phyloP scores from a whole-genome alignment of 2,888 invertebrate species.

The Cephus sareptanus region DNA sequence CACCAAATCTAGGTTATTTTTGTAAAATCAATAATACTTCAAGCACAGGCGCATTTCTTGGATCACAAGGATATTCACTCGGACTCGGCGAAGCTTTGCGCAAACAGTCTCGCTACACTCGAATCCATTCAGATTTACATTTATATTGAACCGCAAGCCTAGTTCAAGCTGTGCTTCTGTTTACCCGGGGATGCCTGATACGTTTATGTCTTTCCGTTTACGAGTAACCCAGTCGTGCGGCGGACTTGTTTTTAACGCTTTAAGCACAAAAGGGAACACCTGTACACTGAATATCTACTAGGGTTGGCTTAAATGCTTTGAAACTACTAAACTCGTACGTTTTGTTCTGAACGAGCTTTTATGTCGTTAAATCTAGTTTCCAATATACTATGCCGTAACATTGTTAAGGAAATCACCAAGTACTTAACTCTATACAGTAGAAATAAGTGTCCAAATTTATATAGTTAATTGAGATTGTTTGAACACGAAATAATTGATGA shows the following conservation, averaged over 20 bases:
- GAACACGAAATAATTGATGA: background rate
- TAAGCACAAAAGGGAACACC: background rate
- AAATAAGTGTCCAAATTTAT: background rate
- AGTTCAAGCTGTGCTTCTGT: slow-evolving; percentile 39
- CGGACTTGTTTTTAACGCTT: background rate
- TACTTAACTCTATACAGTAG: background rate
- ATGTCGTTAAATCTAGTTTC: background rate
- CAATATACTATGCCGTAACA: background rate
- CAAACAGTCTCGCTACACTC: slow-evolving; percentile 39
- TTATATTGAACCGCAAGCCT: slow-evolving; percentile 62
- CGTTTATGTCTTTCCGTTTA: slow-evolving; percentile 56
- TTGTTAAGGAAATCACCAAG: background rate
- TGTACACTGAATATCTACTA: background rate
- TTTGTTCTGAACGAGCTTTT: background rate
- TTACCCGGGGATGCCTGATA: slow-evolving; percentile 48
- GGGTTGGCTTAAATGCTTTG: background rate
- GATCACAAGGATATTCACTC: background rate
- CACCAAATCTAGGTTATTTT: background rate
- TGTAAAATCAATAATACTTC: slow-evolving; percentile 12
- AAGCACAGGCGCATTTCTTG: slow-evolving; percentile 1
- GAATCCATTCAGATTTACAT: slow-evolving; percentile 65
- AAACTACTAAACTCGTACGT: background rate
- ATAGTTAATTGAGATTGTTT: background rate
- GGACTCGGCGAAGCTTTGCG: background rate
- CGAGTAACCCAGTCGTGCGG: slow-evolving; percentile 11